Evolutionary conservation across 2,888 invertebrate genomes (phyloP).

Genomic region (Taphrorychus bicolor): DNA sequence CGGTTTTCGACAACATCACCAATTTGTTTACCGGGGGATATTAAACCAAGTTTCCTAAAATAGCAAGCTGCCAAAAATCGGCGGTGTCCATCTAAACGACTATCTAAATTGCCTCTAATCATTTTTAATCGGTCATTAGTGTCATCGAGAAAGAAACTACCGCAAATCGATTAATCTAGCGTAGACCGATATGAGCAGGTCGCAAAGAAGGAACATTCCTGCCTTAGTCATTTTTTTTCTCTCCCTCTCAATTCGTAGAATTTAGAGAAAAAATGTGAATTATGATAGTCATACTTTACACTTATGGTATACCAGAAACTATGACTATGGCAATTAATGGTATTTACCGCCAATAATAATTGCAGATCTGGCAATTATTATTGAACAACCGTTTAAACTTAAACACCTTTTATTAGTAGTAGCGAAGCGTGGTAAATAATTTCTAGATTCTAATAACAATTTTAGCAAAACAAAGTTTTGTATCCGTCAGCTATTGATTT

Average conservation of each 20-base stretch:
- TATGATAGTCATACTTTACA: no score
- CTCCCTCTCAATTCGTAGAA: no score
- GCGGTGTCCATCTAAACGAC: background rate
- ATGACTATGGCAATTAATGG: background rate
- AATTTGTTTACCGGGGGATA: no score
- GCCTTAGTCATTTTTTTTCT: no score
- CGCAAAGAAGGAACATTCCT: no score
- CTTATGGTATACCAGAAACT: background rate
- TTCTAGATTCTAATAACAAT: background rate
- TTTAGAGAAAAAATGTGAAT: no score
- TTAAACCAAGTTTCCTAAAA: background rate
- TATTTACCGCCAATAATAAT: background rate
- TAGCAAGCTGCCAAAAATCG: background rate
- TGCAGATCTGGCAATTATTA: background rate
- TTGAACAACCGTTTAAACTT: background rate
- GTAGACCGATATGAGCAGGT: no score
- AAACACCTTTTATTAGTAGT: background rate
- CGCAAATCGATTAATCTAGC: background rate
- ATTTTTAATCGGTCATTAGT: background rate
- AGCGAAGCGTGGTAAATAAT: no score
- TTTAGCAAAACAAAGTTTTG: background rate
- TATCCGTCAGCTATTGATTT: background rate
- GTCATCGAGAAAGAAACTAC: background rate
- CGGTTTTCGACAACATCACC: no score
- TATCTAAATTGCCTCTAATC: background rate